phyloP scores from a whole-genome alignment of 2,797 vertebrate genomes.

The Schizothorax lantsangensis region DNA sequence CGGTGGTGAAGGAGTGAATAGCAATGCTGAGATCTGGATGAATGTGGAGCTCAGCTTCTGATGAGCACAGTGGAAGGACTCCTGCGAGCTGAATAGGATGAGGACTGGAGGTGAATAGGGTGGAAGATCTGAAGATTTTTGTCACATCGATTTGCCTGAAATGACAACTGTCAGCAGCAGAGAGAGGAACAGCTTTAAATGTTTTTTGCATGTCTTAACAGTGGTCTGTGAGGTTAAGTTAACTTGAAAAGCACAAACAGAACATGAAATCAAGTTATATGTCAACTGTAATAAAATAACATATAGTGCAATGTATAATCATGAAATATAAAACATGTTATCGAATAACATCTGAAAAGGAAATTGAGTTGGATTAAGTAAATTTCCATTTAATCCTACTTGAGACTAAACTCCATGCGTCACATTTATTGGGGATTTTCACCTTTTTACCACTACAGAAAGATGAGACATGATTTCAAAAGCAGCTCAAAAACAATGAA shows the following conservation, averaged over 20 bases:
- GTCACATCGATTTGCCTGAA: neutral
- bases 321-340: too few species aligned
- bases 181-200: neutral
- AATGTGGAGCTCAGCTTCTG: slow-evolving; percentile 7
- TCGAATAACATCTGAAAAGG: neutral
- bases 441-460: neutral
- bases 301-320: too few species aligned
- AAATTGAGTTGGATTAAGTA: slow-evolving; percentile 21
- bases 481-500: slow-evolving; percentile 12
- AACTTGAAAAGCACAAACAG: slow-evolving; percentile 11
- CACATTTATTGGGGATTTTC: slow-evolving; percentile 10
- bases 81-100: neutral
- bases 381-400: slow-evolving; percentile 5
- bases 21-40: slow-evolving; percentile 17
- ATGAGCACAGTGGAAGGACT: neutral
- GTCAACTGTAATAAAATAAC: too few species aligned
- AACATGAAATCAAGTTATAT: slow-evolving; percentile 11
- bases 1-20: slow-evolving; percentile 23
- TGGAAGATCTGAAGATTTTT: neutral
- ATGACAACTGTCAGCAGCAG: slow-evolving; percentile 20
- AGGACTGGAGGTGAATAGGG: slow-evolving; percentile 20
- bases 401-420: neutral
- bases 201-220: neutral
- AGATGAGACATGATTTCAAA: neutral
- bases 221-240: neutral